Base-by-base conservation (phyloP, 2,888 invertebrate species). In the Silvanus unidentatus region DNA sequence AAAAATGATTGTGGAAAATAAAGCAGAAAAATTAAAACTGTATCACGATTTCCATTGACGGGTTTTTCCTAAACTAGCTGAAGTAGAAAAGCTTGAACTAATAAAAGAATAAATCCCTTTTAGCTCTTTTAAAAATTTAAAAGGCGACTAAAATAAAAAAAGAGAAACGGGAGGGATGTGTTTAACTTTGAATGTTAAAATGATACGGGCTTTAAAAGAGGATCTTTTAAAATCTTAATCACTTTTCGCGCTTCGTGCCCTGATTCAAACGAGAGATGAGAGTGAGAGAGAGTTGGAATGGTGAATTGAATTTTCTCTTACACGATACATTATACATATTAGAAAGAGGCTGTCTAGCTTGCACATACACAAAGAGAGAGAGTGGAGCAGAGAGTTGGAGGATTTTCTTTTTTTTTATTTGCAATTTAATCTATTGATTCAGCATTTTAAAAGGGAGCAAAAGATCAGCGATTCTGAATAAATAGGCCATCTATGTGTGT, bases 401-500 rank as follows among this genome's bases (percentile, higher is more conserved):
- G n/a, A n/a, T n/a, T 37, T 37, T 32, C 8, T 22, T 8, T 22
- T 22, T 8, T 22, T 8, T 22, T 5, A 5, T 22, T 63, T 56
- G 63, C 65, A 67, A 65, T 68, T 68, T 67, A 68, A 67, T 68
- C 68, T 68, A 69, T 69, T 66, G 69, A 69, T 69, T 69, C 64
- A 59, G 60, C 62, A 59, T 63, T 69, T 68, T 66, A 66, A 66
- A 45, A 66, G 65, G 68, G 66, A 65, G 67, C 66, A 66, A 69
- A 64, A 69, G 69, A 69, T 69, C 69, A 69, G 65, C 62, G 64
- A 62, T 61, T 63, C 59, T 62, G 64, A 63, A 67, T 68, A 68
- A 68, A 67, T 52, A 55, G 55, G 52, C 60, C 59, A 68, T 65
- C 68, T 63, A 44, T 64, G 65, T 67, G 65, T 67, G 65, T 66